Evolutionary conservation across 1,140 invertebrate genomes (phyloP).

Genomic region (Drosophila tristis): DNA sequence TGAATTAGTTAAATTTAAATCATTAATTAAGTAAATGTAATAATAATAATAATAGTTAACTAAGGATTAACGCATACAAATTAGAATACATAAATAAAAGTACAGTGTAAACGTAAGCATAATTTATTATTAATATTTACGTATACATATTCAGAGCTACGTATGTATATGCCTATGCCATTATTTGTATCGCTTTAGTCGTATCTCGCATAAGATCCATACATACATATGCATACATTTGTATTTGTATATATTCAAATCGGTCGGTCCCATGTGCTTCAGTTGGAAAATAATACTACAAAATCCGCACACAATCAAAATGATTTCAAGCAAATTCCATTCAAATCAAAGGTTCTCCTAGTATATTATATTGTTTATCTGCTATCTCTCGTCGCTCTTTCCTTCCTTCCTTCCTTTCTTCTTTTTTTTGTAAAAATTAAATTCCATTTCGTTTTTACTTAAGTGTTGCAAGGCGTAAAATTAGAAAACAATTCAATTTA

Average conservation of each 20-base stretch:
- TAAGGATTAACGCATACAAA: conserved; percentile 79
- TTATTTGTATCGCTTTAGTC: conserved; percentile 40
- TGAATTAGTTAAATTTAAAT: conserved; percentile 73
- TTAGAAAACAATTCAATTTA: conserved; percentile 82
- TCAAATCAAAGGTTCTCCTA: conserved; percentile 29
- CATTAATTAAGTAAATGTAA: conserved; percentile 80
- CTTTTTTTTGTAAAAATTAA: conserved; percentile 46
- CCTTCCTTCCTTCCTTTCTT: background rate
- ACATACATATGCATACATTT: conserved; percentile 32
- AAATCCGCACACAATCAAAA: conserved; percentile 60
- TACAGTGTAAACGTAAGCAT: conserved; percentile 69
- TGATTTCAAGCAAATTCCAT: conserved; percentile 50
- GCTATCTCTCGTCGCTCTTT: background rate
- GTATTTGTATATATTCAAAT: conserved; percentile 54
- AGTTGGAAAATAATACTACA: conserved; percentile 78
- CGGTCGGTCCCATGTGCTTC: conserved; percentile 45
- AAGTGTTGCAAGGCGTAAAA: conserved; percentile 73
- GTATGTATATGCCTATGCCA: conserved; percentile 50
- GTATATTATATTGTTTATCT: background rate
- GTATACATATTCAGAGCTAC: conserved; percentile 59
- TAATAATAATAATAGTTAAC: conserved; percentile 75
- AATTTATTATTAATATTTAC: conserved; percentile 74
- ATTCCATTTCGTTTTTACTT: conserved; percentile 56
- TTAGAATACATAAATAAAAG: conserved; percentile 79
- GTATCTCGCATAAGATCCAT: conserved; percentile 41